phyloP scores from a whole-genome alignment of 2,797 vertebrate genomes.

The Scolopax rusticola region DNA sequence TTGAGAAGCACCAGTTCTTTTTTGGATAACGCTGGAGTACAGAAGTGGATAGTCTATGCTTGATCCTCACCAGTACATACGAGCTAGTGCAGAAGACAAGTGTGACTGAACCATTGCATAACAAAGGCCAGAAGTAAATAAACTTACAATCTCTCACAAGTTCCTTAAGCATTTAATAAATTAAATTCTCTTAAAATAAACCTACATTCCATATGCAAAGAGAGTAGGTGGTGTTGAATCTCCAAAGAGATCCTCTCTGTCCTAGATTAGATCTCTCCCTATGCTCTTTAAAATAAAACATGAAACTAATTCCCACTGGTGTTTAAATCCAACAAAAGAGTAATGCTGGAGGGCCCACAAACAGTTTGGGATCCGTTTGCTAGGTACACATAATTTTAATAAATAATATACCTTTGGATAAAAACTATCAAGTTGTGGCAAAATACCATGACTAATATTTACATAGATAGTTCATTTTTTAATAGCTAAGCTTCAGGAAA shows the following conservation, averaged over 20 bases:
- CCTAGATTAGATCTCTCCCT: not conserved
- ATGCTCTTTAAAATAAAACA: not conserved
- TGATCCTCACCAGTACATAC: constrained; percentile 59
- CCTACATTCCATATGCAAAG: not conserved
- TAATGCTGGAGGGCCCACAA: not conserved
- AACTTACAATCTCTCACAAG: constrained; percentile 33
- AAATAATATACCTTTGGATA: not conserved
- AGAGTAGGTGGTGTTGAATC: not conserved
- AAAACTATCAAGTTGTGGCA: not conserved
- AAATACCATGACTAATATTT: not conserved
- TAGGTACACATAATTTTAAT: not conserved
- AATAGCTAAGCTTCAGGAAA: not conserved
- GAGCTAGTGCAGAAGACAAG: constrained; percentile 68
- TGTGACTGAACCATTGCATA: constrained; percentile 44
- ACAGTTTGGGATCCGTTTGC: not conserved
- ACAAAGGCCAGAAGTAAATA: constrained; percentile 47
- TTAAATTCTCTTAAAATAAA: not conserved
- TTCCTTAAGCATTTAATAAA: constrained; percentile 22
- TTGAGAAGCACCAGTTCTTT: constrained; percentile 54
- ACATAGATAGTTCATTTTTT: not conserved
- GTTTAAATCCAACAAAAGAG: not conserved
- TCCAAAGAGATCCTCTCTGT: not conserved
- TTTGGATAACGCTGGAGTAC: constrained; percentile 61
- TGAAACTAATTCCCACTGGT: not conserved
- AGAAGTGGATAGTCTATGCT: constrained; percentile 58